These are phyloP conservation scores for Drosophila ironensis DNA, from an alignment of 1,140 invertebrate genomes.

Conservation along the genomic window DNA sequence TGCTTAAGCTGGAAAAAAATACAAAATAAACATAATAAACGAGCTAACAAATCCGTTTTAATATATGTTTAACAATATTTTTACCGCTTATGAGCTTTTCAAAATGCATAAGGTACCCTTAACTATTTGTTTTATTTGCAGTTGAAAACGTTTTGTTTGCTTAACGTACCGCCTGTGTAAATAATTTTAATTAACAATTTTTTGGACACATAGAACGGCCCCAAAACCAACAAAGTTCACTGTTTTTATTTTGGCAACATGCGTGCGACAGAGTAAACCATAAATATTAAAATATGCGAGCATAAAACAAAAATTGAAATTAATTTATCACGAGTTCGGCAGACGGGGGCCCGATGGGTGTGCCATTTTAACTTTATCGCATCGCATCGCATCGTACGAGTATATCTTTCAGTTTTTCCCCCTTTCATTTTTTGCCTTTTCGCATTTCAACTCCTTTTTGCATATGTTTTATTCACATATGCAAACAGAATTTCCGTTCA, in stretches of 20 bases:
- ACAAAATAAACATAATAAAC: no score
- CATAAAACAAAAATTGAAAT: slow-evolving; percentile 35
- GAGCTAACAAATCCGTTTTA: no score
- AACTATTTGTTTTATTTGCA: not conserved
- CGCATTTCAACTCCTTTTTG: slow-evolving; percentile 33
- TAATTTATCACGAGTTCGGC: slow-evolving; percentile 21
- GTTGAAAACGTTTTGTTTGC: slow-evolving; percentile 15
- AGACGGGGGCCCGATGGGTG: not conserved
- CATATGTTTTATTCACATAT: slow-evolving; percentile 76
- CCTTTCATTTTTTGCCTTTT: slow-evolving; percentile 4
- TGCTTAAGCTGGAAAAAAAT: no score
- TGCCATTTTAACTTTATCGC: not conserved
- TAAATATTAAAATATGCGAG: slow-evolving; percentile 26
- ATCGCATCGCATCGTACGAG: no score
- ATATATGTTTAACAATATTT: not conserved
- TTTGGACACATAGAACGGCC: slow-evolving; percentile 17
- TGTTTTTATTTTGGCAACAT: slow-evolving; percentile 2
- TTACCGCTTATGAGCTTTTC: not conserved
- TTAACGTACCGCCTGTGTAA: not conserved
- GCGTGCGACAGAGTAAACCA: slow-evolving; percentile 8
- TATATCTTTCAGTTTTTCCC: no score
- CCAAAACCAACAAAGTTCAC: slow-evolving; percentile 13
- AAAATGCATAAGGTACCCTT: not conserved
- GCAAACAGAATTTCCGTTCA: slow-evolving; percentile 76
- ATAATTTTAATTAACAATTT: slow-evolving; percentile 32